phyloP scores from a whole-genome alignment of 1,140 invertebrate genomes.

The Formica selysi region DNA sequence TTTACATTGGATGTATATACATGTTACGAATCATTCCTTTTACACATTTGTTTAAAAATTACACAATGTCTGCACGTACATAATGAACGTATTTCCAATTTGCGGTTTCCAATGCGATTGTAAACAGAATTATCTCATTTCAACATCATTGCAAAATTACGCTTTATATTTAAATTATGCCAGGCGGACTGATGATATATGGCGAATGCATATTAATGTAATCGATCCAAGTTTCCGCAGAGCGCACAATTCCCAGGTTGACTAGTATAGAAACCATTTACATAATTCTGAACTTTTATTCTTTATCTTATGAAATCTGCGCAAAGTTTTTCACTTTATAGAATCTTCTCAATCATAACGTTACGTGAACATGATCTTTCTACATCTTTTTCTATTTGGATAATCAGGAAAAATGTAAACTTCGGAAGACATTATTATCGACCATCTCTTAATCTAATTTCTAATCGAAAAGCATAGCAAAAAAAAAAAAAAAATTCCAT shows the following conservation, averaged over 20 bases:
- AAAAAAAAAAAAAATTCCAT: neutral
- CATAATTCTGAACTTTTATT: conserved; percentile 60
- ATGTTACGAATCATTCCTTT: neutral
- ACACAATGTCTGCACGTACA: neutral
- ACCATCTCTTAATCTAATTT: conserved; percentile 27
- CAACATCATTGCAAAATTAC: conserved; percentile 31
- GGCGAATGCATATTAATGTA: conserved; percentile 60
- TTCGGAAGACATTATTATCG: conserved; percentile 18
- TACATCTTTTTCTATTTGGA: neutral
- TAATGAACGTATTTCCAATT: conserved; percentile 8
- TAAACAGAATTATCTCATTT: conserved; percentile 44
- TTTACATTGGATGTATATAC: neutral
- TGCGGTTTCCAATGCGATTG: conserved; percentile 4
- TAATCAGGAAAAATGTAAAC: conserved; percentile 42
- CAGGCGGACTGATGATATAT: conserved; percentile 43
- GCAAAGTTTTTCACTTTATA: conserved; percentile 57
- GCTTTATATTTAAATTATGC: conserved; percentile 53
- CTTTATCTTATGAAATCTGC: conserved; percentile 53
- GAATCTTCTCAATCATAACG: conserved; percentile 51
- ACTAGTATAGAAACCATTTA: conserved; percentile 56
- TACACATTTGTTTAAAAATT: conserved; percentile 1
- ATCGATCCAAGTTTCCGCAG: conserved; percentile 51
- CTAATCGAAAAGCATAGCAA: neutral
- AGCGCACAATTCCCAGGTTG: conserved; percentile 51
- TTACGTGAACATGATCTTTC: conserved; percentile 32